A percentile compares a stretch with the other conserved stretches of the same genome.
Conservation (phyloP, 2,113 vertebrate species). For the Misgurnus anguillicaudatus region DNA sequence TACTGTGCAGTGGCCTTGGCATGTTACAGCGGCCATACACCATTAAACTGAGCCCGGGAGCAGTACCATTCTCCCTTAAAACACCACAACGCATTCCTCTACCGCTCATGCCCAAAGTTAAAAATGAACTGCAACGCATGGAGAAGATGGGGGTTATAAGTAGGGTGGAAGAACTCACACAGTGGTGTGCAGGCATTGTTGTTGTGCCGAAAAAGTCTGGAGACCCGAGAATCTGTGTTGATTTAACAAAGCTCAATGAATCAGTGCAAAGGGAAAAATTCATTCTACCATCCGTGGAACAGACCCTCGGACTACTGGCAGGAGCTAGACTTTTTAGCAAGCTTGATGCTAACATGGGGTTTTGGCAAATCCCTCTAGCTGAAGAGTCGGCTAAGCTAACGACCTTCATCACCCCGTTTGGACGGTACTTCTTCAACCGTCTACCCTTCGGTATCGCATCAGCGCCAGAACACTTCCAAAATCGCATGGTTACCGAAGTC, state of each 20-base stretch:
- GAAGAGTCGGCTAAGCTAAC: background rate
- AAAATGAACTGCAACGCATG: background rate
- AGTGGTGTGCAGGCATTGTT: slow-evolving; percentile 8
- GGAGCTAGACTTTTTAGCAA: slow-evolving; percentile 45
- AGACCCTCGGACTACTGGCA: slow-evolving; percentile 26
- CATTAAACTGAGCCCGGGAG: background rate
- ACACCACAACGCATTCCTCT: background rate
- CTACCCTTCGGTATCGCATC: background rate
- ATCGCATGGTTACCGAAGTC: slow-evolving; percentile 13
- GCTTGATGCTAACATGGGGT: slow-evolving; percentile 38
- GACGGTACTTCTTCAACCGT: background rate
- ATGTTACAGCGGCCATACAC: background rate
- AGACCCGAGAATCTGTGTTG: background rate
- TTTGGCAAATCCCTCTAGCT: too few species aligned
- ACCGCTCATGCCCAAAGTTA: background rate
- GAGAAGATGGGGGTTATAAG: background rate
- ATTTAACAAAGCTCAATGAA: slow-evolving; percentile 29
- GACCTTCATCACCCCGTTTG: background rate
- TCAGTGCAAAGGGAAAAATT: slow-evolving; percentile 30
- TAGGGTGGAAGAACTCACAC: background rate
- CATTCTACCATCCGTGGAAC: slow-evolving; percentile 38
- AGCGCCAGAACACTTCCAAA: slow-evolving; percentile 17
- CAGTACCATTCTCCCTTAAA: background rate
- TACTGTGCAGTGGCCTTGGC: too few species aligned
- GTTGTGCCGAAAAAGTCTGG: slow-evolving; percentile 27